A percentile compares a stretch with the other conserved stretches of the same genome.
Conservation (phyloP, 1,140 invertebrate genomes). For the Neomicropteryx cornuta region DNA sequence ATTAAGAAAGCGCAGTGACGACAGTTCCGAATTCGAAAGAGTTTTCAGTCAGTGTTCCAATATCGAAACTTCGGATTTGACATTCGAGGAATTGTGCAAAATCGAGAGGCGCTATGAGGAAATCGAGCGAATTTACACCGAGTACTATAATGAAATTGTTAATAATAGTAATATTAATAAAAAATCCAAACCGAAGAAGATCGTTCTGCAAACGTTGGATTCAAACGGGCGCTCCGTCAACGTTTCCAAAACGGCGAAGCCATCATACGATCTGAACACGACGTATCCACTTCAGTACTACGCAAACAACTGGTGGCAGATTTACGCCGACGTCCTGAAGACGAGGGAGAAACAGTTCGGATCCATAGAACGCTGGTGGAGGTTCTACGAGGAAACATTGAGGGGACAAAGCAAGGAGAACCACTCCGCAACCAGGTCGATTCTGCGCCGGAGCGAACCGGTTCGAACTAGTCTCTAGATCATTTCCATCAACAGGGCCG, state of each 20-base stretch:
- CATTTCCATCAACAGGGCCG: too few species aligned
- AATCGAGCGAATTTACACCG: slow-evolving; percentile 12
- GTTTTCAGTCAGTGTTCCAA: slow-evolving; percentile 10
- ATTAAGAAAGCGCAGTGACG: too few species aligned
- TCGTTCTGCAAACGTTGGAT: too few species aligned
- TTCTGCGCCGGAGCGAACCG: too few species aligned
- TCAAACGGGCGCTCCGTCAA: too few species aligned
- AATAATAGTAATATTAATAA: too few species aligned
- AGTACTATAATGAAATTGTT: slow-evolving; percentile 15
- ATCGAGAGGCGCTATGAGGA: slow-evolving; percentile 16
- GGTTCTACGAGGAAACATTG: slow-evolving; percentile 32
- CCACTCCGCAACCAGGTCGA: slow-evolving; percentile 18
- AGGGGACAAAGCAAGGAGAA: slow-evolving; percentile 20
- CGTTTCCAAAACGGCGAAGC: too few species aligned
- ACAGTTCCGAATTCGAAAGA: too few species aligned
- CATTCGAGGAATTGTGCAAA: slow-evolving; percentile 15
- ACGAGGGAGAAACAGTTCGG: slow-evolving; percentile 35
- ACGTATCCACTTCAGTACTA: slow-evolving; percentile 35
- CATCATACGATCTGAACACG: slow-evolving; percentile 25
- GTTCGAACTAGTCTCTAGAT: too few species aligned
- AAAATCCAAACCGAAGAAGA: too few species aligned
- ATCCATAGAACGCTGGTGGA: slow-evolving; percentile 38
- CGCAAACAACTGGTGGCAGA: slow-evolving; percentile 40
- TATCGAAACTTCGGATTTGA: slow-evolving; percentile 14
- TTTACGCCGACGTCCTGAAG: slow-evolving; percentile 34